Evolutionary conservation across 2,113 vertebrate species (phyloP), one percentile per base, ranked within the genome.

Genomic region (Talpa occidentalis): DNA sequence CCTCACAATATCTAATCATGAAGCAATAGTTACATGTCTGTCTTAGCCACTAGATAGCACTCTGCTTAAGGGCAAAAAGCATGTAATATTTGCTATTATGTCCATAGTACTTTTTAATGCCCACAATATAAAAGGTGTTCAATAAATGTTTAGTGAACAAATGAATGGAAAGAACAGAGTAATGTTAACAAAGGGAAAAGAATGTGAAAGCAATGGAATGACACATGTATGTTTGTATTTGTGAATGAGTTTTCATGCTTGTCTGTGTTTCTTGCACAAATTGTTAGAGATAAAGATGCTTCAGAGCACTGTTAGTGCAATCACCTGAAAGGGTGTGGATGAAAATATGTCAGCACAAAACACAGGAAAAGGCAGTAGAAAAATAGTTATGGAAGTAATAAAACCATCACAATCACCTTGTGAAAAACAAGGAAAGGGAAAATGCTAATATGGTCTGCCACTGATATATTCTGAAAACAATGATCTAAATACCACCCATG

Each of bases 361-460:
- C 35, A 35, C 35, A 35, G 37, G 28, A 70, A 91, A 78, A 76
- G 47, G 40, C n/a, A 66, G 10, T 11, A 70, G 44, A 83, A 87
- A 87, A 74, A 81, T 3, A 85, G 15, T 49, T 64, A n/a, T 3
- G 3, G 59, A 91, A 87, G n/a, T 10, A 9, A 56, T 35, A 77
- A 78, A 90, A 77, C 32, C 32, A 52, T 89, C 32, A 47, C 11
- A 72, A 32, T 72, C 28, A n/a, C 49, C 83, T 42, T 82, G 35
- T 44, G 22, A 70, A 54, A 10, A 59, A 32, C 35, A 76, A 24
- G 40, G 22, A 70, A 93, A 60, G 24, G 62, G 76, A 90, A 96
- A 96, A 97, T 96, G 95, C 70, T 94, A 88, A 87, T 95, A 89
- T 93, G 64, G 62, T n/a, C 88, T 66, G 2, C 47, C 49, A 87